Evolutionary conservation across 2,797 vertebrate genomes (phyloP), one percentile per base, ranked within the genome.

Genomic region (Sylvia borin): DNA sequence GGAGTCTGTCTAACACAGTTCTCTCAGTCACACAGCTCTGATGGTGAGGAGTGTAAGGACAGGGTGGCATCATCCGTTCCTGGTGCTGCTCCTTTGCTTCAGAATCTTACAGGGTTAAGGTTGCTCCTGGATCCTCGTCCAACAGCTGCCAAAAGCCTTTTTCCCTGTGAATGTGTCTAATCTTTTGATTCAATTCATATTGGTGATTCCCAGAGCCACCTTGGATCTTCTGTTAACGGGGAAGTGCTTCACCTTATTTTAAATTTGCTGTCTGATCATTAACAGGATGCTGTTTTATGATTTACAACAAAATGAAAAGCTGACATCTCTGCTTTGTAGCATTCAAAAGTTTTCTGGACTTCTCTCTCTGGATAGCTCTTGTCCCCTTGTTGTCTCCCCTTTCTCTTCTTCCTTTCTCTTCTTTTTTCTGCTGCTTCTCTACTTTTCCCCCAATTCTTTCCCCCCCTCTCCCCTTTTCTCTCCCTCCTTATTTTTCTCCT

Each of bases 61-160:
- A 43, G 24, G 38, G 14, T n/a, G 61, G 68, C 5, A 1, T 27
- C 0, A 0, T 72, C 47, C 31, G 48, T 78, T 81, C 58, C 47
- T 60, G 73, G 17, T 72, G 62, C 50, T 72, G 34, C 61, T 90
- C 10, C 53, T 92, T 27, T 16, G 22, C 48, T 66, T 66, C 40
- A 32, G 65, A 29, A 60, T 31, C 27, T 26, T 36, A 11, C 1
- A 5, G 60, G 47, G 31, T 70, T 74, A 43, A 45, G 27, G 48
- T 26, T 79, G 64, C 8, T 11, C 18, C 47, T 78, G 62, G n/a
- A 29, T 68, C 51, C 29, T 77, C 2, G 3, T 47, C 14, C 50
- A 16, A 16, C 9, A 12, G 25, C 36, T 81, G 16, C 60, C 62
- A 67, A 42, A 88, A 79, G 14, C 61, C 12, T 82, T 84, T 93